Conservation (phyloP, 2,888 invertebrate genomes). For the Branchellion lobata region DNA sequence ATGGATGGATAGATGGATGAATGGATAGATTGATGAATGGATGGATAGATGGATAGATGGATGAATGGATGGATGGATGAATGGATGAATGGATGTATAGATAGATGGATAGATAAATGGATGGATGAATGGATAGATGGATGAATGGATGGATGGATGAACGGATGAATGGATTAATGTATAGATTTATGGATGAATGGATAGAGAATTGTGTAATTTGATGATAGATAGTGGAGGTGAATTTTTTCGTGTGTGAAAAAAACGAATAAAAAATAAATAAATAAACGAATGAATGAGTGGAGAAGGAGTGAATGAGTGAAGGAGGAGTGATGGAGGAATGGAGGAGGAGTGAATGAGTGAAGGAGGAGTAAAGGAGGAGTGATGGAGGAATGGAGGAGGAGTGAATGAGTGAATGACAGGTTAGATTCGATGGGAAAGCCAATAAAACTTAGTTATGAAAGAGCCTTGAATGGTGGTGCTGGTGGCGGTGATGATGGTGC, state of each 20-base stretch:
- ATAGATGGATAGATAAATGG: not conserved
- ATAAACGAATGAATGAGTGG: no score
- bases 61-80: slow-evolving; percentile 3
- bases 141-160: not conserved
- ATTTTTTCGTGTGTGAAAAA: not conserved
- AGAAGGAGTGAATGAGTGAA: no score
- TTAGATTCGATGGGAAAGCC: not conserved
- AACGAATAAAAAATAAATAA: not conserved
- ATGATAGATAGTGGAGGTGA: not conserved
- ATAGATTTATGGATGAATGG: not conserved
- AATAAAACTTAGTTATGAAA: no score
- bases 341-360: no score
- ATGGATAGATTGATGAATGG: not conserved
- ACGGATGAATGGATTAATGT: slow-evolving; percentile 22
- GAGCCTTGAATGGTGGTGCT: not conserved
- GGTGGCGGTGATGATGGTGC: not conserved
- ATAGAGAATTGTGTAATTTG: not conserved
- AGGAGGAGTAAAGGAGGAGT: no score
- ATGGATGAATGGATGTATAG: slow-evolving; percentile 5
- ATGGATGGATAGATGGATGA: not conserved
- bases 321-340: no score
- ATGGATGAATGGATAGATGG: not conserved
- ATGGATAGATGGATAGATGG: not conserved
- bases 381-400: not conserved
- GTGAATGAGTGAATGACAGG: not conserved